These are phyloP conservation scores for Atta texana DNA, from an alignment of 1,140 invertebrate genomes.

Conservation along the genomic window DNA sequence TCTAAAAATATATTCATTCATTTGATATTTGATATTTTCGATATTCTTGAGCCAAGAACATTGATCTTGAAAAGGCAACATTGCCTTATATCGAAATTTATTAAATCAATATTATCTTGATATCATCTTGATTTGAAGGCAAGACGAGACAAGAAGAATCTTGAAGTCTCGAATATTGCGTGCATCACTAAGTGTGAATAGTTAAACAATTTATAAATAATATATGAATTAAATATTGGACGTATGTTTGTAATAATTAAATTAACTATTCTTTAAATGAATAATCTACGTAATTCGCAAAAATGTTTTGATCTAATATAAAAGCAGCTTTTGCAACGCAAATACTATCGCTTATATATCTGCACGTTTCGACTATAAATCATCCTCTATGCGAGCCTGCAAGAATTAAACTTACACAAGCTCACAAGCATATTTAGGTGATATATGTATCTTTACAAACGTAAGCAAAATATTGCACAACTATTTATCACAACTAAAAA, in stretches of 20 bases:
- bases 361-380: slow-evolving; percentile 48
- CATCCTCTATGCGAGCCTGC: neutral
- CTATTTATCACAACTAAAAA: slow-evolving; percentile 17
- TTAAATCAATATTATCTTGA: no score
- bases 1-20: no score
- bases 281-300: neutral
- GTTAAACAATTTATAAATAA: neutral
- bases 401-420: slow-evolving; percentile 43
- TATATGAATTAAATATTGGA: neutral
- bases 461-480: slow-evolving; percentile 36
- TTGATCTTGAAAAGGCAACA: no score
- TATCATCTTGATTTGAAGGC: no score
- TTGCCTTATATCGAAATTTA: no score
- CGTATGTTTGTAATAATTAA: neutral
- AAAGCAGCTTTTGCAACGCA: neutral
- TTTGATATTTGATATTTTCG: no score
- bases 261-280: slow-evolving; percentile 4
- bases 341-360: neutral
- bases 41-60: no score
- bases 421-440: slow-evolving; percentile 38
- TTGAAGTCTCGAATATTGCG: no score
- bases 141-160: no score
- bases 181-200: no score
- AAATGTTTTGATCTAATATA: neutral
- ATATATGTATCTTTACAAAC: slow-evolving; percentile 22